These are phyloP conservation scores for Ericerus pela DNA, from an alignment of 1,140 invertebrate species.

Conservation along the genomic window DNA sequence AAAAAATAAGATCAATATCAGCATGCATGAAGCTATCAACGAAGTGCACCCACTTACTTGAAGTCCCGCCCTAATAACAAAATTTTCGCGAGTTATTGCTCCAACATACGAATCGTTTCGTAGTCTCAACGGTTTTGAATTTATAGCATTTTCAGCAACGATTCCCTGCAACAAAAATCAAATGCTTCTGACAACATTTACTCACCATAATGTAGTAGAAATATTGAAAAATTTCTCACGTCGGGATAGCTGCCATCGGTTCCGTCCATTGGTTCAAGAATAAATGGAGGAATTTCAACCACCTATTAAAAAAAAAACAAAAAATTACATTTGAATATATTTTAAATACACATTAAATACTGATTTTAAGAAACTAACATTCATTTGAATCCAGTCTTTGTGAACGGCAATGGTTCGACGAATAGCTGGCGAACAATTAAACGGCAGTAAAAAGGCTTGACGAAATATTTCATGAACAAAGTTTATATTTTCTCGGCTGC, in stretches of 20 bases:
- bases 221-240: too few species aligned
- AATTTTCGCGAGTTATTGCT: constrained; percentile 59
- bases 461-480: constrained; percentile 88
- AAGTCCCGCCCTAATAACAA: constrained; percentile 58
- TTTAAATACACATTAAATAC: background rate
- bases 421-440: constrained; percentile 72
- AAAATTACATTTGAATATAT: background rate
- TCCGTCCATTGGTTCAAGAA: too few species aligned
- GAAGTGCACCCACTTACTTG: constrained; percentile 35
- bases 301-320: background rate
- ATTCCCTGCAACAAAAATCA: too few species aligned
- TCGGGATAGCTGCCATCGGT: too few species aligned
- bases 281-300: too few species aligned
- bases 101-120: constrained; percentile 70
- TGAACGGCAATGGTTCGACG: constrained; percentile 83
- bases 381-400: constrained; percentile 90
- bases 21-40: background rate
- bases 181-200: too few species aligned
- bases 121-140: constrained; percentile 29
- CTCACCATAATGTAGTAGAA: too few species aligned
- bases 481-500: constrained; percentile 80
- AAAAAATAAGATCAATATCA: background rate
- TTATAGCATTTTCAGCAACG: too few species aligned
- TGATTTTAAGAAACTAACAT: constrained; percentile 36
- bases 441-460: constrained; percentile 81